These are phyloP conservation scores for Hyperopisus bebe DNA, from an alignment of 2,113 vertebrate species.

Conservation along the genomic window DNA sequence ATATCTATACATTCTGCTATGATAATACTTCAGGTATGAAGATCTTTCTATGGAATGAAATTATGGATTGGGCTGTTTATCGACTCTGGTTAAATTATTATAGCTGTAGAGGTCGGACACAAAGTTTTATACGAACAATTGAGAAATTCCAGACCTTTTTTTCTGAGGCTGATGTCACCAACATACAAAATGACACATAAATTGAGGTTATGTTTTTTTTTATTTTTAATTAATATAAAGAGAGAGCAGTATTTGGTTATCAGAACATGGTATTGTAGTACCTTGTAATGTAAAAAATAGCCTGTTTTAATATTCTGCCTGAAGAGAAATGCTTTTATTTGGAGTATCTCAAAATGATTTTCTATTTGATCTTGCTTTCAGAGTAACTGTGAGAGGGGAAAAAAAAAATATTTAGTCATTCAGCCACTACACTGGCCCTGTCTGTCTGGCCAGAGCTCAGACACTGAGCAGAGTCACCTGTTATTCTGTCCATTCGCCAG, in stretches of 20 bases:
- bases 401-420: neutral
- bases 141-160: neutral
- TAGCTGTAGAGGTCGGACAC: neutral
- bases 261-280: neutral
- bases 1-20: neutral
- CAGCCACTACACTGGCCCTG: neutral
- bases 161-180: neutral
- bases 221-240: neutral
- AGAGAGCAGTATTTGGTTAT: conserved; percentile 9
- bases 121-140: neutral
- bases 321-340: neutral
- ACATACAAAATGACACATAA: neutral
- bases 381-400: neutral
- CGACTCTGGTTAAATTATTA: neutral
- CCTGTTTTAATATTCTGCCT: neutral
- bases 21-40: neutral
- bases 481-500: neutral
- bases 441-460: neutral
- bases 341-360: neutral
- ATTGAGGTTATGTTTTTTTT: neutral
- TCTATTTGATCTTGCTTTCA: neutral
- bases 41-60: neutral
- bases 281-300: neutral
- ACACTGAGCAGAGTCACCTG: neutral
- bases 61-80: neutral